phyloP scores from a whole-genome alignment of 2,888 invertebrate genomes.

The Pantelozetes paolii region DNA sequence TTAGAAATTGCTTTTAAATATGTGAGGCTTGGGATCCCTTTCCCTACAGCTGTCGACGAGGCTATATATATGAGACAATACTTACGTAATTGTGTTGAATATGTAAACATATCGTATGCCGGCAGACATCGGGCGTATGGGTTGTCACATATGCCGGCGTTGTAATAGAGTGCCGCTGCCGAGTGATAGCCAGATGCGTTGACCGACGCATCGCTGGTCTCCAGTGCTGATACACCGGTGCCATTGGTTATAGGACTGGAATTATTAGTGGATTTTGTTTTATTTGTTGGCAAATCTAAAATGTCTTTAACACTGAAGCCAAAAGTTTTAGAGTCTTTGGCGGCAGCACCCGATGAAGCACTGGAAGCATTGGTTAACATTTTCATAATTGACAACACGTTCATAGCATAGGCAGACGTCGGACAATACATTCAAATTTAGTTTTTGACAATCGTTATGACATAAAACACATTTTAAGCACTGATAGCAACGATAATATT shows the following conservation, averaged over 20 bases:
- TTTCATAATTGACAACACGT: constrained; percentile 31
- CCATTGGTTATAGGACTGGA: constrained; percentile 20
- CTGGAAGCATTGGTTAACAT: constrained; percentile 11
- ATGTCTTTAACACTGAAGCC: constrained; percentile 90
- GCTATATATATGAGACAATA: constrained; percentile 5
- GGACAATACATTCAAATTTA: constrained; percentile 15
- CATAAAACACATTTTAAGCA: neutral
- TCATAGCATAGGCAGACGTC: constrained; percentile 33
- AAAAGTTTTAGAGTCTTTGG: constrained; percentile 35
- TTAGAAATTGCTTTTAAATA: neutral
- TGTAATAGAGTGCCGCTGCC: constrained; percentile 25
- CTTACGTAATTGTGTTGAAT: constrained; percentile 29
- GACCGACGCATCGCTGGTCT: neutral
- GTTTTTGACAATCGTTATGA: neutral
- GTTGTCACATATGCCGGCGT: constrained; percentile 23
- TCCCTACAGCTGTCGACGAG: neutral
- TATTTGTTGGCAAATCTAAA: constrained; percentile 69
- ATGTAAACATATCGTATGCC: constrained; percentile 18
- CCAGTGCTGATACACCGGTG: neutral
- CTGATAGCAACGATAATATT: neutral
- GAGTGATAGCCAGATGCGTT: constrained; percentile 7
- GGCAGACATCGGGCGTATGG: constrained; percentile 34
- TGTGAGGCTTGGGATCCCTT: neutral
- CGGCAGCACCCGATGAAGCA: neutral
- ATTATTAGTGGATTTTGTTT: constrained; percentile 26